phyloP scores from a whole-genome alignment of 2,113 vertebrate genomes.

The Numenius arquata region DNA sequence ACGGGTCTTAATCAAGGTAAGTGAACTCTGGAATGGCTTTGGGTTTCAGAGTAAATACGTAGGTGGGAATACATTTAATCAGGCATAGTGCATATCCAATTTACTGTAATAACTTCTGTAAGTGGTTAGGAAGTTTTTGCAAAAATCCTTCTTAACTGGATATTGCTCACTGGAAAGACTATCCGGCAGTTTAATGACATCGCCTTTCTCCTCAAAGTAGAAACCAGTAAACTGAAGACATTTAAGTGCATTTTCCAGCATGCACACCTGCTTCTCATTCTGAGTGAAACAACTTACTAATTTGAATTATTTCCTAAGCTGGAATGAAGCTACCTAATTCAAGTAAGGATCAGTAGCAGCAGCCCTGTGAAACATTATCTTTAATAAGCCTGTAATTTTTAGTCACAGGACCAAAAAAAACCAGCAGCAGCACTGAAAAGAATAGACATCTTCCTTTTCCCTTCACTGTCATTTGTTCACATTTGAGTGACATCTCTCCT shows the following conservation, averaged over 20 bases:
- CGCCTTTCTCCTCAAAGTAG: neutral
- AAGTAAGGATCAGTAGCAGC: neutral
- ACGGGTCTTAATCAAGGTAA: neutral
- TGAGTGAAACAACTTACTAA: neutral
- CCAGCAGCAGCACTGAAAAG: neutral
- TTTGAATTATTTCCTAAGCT: neutral
- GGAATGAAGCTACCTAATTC: neutral
- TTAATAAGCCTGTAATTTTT: neutral
- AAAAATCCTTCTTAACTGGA: neutral
- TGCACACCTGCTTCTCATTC: neutral
- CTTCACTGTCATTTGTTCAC: neutral
- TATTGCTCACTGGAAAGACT: neutral
- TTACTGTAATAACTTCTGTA: neutral
- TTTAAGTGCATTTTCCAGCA: neutral
- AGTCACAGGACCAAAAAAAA: neutral
- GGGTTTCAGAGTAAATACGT: neutral
- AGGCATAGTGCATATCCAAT: neutral
- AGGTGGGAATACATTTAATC: neutral
- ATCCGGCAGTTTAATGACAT: neutral
- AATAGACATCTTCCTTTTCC: neutral
- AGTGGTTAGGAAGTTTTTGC: neutral
- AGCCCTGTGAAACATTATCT: neutral
- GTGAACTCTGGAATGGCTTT: neutral
- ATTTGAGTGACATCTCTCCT: neutral
- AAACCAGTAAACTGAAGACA: neutral